Evolutionary conservation across 2,888 invertebrate genomes (phyloP), one percentile per base, ranked within the genome.

Genomic region (Aethes cnicana): DNA sequence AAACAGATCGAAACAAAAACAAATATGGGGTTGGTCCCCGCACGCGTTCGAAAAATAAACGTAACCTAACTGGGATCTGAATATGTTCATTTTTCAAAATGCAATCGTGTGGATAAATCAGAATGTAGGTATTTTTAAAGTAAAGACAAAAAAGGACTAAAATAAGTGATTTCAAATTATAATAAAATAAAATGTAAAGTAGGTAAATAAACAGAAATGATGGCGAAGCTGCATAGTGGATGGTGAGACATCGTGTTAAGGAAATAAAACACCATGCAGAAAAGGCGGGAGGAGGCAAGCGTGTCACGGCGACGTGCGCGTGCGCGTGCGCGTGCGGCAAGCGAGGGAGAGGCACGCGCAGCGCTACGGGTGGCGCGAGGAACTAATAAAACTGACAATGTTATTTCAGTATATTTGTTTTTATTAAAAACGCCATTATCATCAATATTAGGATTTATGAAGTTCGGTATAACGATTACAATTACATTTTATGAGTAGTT

Each of bases 1-100:
- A 93, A 94, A 91, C 92, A 90, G 84, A 90, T 82, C 73, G 84
- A 81, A 85, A 83, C 77, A 81, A 85, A 86, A 82, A 86, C 78
- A 84, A 82, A 78, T 81, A 77, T 76, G 88, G 84, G 89, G 83
- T 77, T 72, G 76, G 64, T 75, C 85, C 89, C 89, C 85, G 76
- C 67, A 75, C 82, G 83, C 84, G 79, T 70, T 68, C 72, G 81
- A 83, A 77, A 63, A 63, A 56, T 52, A 69, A 68, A 68, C 74
- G 67, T 73, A 61, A 55, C 72, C 76, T 75, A 72, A 63, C 72
- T 70, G 72, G 71, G 68, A 61, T 59, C 59, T 61, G 35, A 44
- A 53, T 18, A 26, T 57, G 66, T 63, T 58, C 43, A 54, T 43
- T 49, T 41, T 54, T 54, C 54, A 54, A 54, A 54, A 44, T 47